Base-by-base conservation (phyloP, 2,113 vertebrate species). In the Phalacrocorax aristotelis region DNA sequence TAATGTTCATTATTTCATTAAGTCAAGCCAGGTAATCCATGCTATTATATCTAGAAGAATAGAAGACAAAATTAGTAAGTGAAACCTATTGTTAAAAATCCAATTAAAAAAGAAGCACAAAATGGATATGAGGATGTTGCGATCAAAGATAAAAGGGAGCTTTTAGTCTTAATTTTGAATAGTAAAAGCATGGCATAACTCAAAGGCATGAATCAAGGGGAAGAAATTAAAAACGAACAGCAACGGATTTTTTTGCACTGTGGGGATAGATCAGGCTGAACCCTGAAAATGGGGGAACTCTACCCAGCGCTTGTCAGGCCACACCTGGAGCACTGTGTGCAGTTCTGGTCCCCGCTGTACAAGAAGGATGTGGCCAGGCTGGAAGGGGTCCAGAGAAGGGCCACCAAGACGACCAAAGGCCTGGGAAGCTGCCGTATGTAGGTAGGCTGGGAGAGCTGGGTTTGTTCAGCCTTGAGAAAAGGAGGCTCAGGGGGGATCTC, bases 51-150 rank as follows among this genome's bases (percentile, higher is more conserved):
- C 17, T 23, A 57, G 72, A 86, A 77, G 74, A 93, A 94, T 25
- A 91, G 71, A 75, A 94, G 86, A 55, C 62, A 83, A 89, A 93
- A 89, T 77, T 81, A 92, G 42, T 46, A 92, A 82, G 58, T 68
- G 27, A 95, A 97, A 94, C 75, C 52, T 51, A 65, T 22, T 76
- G 68, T 95, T 93, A 94, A n/a, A 80, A 64, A 60, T 44, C 70
- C 27, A 55, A 58, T 22, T 46, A 46, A 46, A 34, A 0, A 1
- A 36, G 51, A 38, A 69, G 54, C 23, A 86, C 30, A 61, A 44
- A 86, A 52, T 36, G 54, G 40, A 30, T 57, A 54, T 13, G 21
- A 83, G 34, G 65, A 57, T 18, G 34, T 36, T 76, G 62, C 2
- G 2, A 79, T 75, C 5, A 8, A 48, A 80, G 66, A 76, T 7